phyloP scores from a whole-genome alignment of 2,797 vertebrate species.

The Clarias laeviceps region DNA sequence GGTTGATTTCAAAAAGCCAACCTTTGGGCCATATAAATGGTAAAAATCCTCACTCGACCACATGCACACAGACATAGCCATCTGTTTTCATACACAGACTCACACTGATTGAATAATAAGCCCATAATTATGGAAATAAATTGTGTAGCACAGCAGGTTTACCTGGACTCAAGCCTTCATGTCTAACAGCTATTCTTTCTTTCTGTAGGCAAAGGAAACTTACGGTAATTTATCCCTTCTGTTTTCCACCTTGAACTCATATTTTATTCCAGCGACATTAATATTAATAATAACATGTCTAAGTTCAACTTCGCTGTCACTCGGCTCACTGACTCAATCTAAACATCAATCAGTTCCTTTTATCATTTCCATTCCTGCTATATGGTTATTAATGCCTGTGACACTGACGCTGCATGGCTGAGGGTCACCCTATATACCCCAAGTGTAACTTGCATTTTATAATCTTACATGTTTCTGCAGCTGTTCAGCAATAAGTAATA shows the following conservation, averaged over 20 bases:
- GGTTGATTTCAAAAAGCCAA: slow-evolving; percentile 44
- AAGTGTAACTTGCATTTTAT: neutral
- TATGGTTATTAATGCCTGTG: neutral
- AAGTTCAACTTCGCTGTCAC: neutral
- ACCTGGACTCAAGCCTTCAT: slow-evolving; percentile 25
- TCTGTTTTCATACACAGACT: slow-evolving; percentile 34
- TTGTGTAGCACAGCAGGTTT: slow-evolving; percentile 32
- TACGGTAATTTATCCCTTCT: neutral
- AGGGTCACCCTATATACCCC: neutral
- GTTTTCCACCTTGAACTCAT: neutral
- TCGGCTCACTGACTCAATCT: neutral
- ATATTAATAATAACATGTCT: slow-evolving; percentile 8
- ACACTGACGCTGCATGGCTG: neutral
- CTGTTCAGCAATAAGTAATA: slow-evolving; percentile 35
- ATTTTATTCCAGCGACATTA: neutral
- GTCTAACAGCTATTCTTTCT: slow-evolving; percentile 7
- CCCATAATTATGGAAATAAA: slow-evolving; percentile 43
- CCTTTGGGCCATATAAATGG: slow-evolving; percentile 27
- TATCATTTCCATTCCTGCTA: neutral
- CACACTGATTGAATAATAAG: slow-evolving; percentile 43
- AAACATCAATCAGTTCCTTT: neutral
- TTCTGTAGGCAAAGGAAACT: slow-evolving; percentile 7
- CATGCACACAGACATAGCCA: slow-evolving; percentile 17
- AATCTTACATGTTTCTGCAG: slow-evolving; percentile 31
- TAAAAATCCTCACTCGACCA: slow-evolving; percentile 12